Percentiles rank a stretch among this genome's conserved stretches.
Evolutionary conservation across 2,888 invertebrate genomes (phyloP).

Genomic region (Pegoplata infirma): DNA sequence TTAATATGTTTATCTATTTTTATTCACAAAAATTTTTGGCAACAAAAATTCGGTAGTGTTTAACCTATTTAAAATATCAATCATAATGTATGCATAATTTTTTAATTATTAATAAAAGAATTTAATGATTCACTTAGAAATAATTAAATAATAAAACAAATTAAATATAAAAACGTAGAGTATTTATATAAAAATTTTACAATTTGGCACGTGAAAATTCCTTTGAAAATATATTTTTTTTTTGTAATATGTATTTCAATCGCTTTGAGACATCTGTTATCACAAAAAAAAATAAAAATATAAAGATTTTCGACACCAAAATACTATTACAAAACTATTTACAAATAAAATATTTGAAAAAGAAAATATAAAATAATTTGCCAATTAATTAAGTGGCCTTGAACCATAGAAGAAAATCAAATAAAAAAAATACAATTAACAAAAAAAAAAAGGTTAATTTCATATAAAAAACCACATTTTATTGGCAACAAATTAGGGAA

Average conservation of each 20-base stretch:
- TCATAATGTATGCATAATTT: too few species aligned
- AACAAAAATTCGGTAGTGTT: too few species aligned
- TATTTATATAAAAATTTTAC: background rate
- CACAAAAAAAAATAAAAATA: background rate
- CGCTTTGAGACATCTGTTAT: background rate
- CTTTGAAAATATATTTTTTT: background rate
- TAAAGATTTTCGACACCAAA: constrained; percentile 30
- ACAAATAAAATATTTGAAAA: too few species aligned
- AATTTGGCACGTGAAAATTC: background rate
- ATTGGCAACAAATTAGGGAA: constrained; percentile 47
- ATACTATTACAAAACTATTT: constrained; percentile 37
- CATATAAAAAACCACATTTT: background rate
- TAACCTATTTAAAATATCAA: too few species aligned
- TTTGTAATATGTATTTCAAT: too few species aligned
- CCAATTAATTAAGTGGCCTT: constrained; percentile 54
- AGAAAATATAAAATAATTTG: constrained; percentile 24
- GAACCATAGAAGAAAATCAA: constrained; percentile 36
- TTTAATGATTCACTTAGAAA: background rate
- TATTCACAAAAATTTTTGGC: too few species aligned
- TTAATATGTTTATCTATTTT: too few species aligned
- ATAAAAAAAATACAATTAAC: background rate
- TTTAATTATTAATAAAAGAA: too few species aligned
- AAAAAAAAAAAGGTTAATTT: constrained; percentile 3
- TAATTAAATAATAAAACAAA: too few species aligned
- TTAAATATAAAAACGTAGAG: background rate